A percentile compares a stretch with the other conserved stretches of the same genome.
Conservation (phyloP, 2,888 invertebrate species). For the Lymantria dispar region DNA sequence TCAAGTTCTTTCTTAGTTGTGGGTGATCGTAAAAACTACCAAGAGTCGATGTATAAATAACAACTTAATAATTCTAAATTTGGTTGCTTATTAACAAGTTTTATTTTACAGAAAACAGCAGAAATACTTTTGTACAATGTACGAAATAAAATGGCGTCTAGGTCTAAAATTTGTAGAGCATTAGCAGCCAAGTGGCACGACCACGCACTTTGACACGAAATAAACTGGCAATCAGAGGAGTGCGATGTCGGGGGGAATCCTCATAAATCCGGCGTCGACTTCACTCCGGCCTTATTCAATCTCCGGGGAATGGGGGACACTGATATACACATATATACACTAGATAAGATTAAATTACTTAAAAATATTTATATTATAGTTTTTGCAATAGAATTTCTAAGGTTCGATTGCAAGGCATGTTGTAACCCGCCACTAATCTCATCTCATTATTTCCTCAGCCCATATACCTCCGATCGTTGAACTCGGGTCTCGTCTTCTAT, state of each 20-base stretch:
- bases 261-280: conserved; percentile 74
- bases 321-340: conserved; percentile 33
- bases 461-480: too few species aligned
- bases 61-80: too few species aligned
- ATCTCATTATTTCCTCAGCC: too few species aligned
- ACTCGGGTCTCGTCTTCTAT: too few species aligned
- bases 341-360: neutral
- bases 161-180: conserved; percentile 11
- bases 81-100: too few species aligned
- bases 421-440: too few species aligned
- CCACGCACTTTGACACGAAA: conserved; percentile 73
- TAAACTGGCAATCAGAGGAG: conserved; percentile 76
- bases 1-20: too few species aligned
- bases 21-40: too few species aligned
- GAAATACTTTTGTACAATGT: neutral
- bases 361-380: too few species aligned
- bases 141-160: neutral
- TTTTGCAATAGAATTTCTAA: too few species aligned
- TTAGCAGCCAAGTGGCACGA: conserved; percentile 27
- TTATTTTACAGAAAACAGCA: neutral
- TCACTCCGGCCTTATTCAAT: conserved; percentile 74
- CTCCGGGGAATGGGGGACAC: conserved; percentile 53
- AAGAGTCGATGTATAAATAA: too few species aligned
- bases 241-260: conserved; percentile 72
- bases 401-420: too few species aligned